Evolutionary conservation across 2,797 vertebrate species (phyloP), one percentile per base, ranked within the genome.

Genomic region (Nannoperca australis): DNA sequence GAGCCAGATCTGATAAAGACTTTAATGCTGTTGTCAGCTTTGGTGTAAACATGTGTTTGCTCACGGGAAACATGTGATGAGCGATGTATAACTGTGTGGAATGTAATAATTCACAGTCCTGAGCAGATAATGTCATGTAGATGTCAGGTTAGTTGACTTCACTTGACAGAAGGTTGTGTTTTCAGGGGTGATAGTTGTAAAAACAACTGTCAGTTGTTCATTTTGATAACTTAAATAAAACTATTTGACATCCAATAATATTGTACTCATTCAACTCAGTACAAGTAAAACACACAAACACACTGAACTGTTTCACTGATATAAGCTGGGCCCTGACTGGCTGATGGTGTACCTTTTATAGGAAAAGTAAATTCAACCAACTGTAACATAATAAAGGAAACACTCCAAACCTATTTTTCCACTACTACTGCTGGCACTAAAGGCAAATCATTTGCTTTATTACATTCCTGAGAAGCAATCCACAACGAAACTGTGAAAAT

Each of bases 351-450:
- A 78, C 70, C 32, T 76, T 65, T 42, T 42, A 63, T 30, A 56
- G 54, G 55, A 59, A 77, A 73, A 50, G 40, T 13, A 55, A 49
- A 78, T 42, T 27, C 62, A 55, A 49, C 44, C 13, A 42, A 7
- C 34, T 64, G 63, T 84, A 87, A 70, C 62, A 70, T 83, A 80
- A 88, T 38, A 38, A 71, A 83, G 18, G 74, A 79, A 85, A 82
- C 10, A 44, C 54, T 78, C 22, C 49, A 50, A 73, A 78, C 27
- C 11, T 34, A 53, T 76, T 83, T 91, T 94, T 90, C 82, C 86
- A 69, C 58, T 54, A 38, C 51, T 84, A 49, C 72, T 59, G 32
- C 53, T 79, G 70, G 67, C 53, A 45, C 61, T 83, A 60, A 76
- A 77, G 69, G 60, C 53, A 70, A 70, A 73, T 77, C 50, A 44